phyloP scores from a whole-genome alignment of 2,888 invertebrate genomes.

The Epistrophe eligans region DNA sequence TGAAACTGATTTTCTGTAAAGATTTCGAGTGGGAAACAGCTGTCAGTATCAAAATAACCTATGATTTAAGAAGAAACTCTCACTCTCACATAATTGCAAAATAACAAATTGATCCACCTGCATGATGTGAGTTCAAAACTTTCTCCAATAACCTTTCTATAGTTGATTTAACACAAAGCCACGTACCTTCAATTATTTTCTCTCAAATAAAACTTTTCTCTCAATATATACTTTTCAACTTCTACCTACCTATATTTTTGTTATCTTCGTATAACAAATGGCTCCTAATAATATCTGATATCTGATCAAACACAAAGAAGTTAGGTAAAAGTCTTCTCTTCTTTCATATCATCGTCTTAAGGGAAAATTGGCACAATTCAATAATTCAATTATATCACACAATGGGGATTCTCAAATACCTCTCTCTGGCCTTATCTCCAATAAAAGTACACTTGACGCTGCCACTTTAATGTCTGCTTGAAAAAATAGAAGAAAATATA shows the following conservation, averaged over 20 bases:
- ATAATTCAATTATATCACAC: slow-evolving; percentile 50
- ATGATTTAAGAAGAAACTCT: no score
- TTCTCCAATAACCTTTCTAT: neutral
- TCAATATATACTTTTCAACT: slow-evolving; percentile 11
- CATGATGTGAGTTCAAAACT: slow-evolving; percentile 1
- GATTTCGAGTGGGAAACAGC: no score
- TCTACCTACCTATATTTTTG: neutral
- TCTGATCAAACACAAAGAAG: slow-evolving; percentile 39
- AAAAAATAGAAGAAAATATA: slow-evolving; percentile 7
- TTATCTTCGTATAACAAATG: slow-evolving; percentile 15
- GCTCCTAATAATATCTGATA: slow-evolving; percentile 29
- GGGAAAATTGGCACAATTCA: slow-evolving; percentile 47
- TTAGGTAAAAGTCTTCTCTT: slow-evolving; percentile 18
- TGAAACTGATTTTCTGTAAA: no score
- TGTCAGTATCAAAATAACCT: no score
- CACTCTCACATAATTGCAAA: neutral
- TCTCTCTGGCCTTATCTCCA: neutral
- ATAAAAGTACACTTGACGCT: slow-evolving; percentile 52
- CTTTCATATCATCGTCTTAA: neutral
- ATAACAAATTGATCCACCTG: neutral
- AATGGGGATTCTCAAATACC: slow-evolving; percentile 6
- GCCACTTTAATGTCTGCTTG: slow-evolving; percentile 31
- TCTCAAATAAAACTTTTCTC: neutral
- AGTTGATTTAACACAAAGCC: neutral
- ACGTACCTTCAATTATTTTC: neutral